phyloP scores from a whole-genome alignment of 2,888 invertebrate species.

The Acholoe squamosa region DNA sequence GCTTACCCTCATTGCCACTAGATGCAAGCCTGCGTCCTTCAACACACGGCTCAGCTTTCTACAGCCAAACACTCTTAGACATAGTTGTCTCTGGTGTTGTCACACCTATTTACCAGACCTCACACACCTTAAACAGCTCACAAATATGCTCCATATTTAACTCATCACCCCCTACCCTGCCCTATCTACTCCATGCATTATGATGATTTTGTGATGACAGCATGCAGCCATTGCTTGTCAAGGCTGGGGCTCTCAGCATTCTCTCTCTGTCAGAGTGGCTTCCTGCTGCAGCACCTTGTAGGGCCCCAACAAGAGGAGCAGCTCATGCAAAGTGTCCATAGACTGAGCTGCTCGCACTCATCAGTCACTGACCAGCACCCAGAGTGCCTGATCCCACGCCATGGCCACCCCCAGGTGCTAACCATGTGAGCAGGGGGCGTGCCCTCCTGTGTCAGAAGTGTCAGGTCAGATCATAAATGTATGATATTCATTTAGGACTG shows the following conservation, averaged over 20 bases:
- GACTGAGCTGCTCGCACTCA: neutral
- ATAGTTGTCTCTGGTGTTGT: neutral
- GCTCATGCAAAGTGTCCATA: neutral
- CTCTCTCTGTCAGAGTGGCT: constrained; percentile 4
- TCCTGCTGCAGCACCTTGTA: neutral
- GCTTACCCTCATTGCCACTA: neutral
- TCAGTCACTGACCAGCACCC: neutral
- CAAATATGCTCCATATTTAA: neutral
- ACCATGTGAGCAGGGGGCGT: neutral
- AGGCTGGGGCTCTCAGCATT: neutral
- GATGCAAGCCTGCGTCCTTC: neutral
- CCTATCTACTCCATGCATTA: neutral
- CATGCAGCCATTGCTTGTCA: neutral
- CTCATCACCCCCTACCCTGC: neutral
- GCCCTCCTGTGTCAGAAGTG: constrained; percentile 9
- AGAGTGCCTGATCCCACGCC: neutral
- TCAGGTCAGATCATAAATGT: neutral
- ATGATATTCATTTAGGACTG: no score
- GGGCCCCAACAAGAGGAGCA: neutral
- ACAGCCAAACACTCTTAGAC: neutral
- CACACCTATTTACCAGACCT: constrained; percentile 20
- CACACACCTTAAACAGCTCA: neutral
- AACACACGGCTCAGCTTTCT: neutral
- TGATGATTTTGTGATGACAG: constrained; percentile 15
- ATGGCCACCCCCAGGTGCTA: neutral